These are phyloP conservation scores for Sapayoa aenigma DNA, from an alignment of 2,113 vertebrate species.

Conservation along the genomic window DNA sequence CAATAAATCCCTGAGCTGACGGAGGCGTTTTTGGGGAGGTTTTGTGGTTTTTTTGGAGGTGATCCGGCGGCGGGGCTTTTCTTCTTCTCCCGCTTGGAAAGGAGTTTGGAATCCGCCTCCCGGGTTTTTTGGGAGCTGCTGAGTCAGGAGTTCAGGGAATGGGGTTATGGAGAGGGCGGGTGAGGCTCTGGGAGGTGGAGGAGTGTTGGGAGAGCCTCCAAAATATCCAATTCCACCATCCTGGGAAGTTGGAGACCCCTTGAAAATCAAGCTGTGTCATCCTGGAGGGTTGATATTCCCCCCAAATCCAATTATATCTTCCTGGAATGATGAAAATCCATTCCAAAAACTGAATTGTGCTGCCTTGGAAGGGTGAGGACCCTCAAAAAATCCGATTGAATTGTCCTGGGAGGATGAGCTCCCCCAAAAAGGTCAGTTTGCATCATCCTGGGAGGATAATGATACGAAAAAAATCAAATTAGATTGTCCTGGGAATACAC, in stretches of 20 bases:
- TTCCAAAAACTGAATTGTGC: accelerated
- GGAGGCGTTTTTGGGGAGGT: not conserved
- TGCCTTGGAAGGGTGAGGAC: not conserved
- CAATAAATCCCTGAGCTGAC: not conserved
- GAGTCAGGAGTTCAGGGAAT: not conserved
- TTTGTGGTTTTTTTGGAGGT: not conserved
- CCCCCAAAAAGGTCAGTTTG: too few species aligned
- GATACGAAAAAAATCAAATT: not conserved
- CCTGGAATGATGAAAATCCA: not conserved
- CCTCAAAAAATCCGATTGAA: not conserved
- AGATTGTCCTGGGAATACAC: not conserved
- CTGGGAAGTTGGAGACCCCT: too few species aligned
- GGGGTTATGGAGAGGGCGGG: not conserved
- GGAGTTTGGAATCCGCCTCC: not conserved
- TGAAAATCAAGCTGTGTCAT: not conserved
- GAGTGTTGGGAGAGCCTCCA: not conserved
- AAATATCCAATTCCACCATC: not conserved
- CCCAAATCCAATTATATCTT: not conserved
- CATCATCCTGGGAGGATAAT: not conserved
- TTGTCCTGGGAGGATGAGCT: accelerated
- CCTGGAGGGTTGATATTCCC: not conserved
- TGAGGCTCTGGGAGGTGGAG: not conserved
- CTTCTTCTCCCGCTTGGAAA: not conserved
- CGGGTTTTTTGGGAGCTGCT: not conserved
- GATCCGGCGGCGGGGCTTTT: not conserved